Evolutionary conservation across 2,888 invertebrate genomes (phyloP).

Genomic region (Willowsia nigromaculata): DNA sequence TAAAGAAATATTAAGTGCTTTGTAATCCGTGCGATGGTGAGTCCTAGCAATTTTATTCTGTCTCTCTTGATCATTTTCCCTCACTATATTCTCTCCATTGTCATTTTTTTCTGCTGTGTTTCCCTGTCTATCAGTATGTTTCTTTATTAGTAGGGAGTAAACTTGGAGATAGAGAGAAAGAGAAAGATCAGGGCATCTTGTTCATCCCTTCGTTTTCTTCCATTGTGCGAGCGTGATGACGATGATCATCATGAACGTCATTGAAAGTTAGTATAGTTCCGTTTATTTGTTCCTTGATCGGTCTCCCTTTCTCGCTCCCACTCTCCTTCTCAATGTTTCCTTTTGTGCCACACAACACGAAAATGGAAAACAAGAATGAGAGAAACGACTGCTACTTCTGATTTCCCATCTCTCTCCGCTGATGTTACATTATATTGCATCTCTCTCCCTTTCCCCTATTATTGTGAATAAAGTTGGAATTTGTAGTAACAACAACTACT

Average conservation of each 20-base stretch:
- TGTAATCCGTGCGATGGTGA: slow-evolving; percentile 56
- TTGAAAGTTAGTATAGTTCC: slow-evolving; percentile 57
- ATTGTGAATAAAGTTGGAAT: slow-evolving; percentile 49
- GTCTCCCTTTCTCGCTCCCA: slow-evolving; percentile 24
- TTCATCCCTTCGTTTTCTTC: slow-evolving; percentile 50
- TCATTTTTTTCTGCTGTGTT: slow-evolving; percentile 32
- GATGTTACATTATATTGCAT: slow-evolving; percentile 57
- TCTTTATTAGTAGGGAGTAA: slow-evolving; percentile 34
- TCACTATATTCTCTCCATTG: neutral
- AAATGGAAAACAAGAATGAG: slow-evolving; percentile 57
- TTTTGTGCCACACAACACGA: slow-evolving; percentile 45
- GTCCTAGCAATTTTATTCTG: slow-evolving; percentile 46
- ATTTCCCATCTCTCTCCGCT: slow-evolving; percentile 22
- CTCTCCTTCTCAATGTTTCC: slow-evolving; percentile 41
- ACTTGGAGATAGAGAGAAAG: neutral
- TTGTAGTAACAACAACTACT: slow-evolving; percentile 38
- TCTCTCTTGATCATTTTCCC: neutral
- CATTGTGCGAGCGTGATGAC: slow-evolving; percentile 27
- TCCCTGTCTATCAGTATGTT: slow-evolving; percentile 11
- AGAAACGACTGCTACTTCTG: slow-evolving; percentile 60
- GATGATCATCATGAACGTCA: slow-evolving; percentile 51
- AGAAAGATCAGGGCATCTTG: slow-evolving; percentile 59
- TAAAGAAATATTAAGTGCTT: slow-evolving; percentile 28
- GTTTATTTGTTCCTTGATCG: slow-evolving; percentile 67
- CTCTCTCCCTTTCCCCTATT: slow-evolving; percentile 46